phyloP scores from a whole-genome alignment of 2,888 invertebrate species.

The Lumbricus terrestris region DNA sequence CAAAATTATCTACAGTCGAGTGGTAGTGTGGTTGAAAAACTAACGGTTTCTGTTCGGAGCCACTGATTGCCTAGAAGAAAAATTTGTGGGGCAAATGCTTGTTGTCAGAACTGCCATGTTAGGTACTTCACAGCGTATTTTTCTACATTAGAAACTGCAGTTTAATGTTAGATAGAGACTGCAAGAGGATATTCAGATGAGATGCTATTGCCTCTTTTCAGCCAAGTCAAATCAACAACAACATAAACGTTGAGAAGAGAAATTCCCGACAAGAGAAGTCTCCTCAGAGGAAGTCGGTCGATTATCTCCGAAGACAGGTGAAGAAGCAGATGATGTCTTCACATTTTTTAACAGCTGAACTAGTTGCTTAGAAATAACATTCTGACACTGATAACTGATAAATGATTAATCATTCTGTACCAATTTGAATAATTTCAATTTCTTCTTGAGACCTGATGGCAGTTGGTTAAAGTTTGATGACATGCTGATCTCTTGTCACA shows the following conservation, averaged over 20 bases:
- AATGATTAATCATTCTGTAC: not conserved
- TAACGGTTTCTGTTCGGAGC: not conserved
- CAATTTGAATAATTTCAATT: not conserved
- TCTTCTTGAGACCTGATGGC: not conserved
- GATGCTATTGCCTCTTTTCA: not conserved
- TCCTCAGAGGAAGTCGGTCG: not conserved
- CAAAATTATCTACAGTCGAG: not conserved
- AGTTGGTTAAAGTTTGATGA: not conserved
- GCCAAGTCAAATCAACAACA: slow-evolving; percentile 11
- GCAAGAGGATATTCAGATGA: not conserved
- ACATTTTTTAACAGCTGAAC: not conserved
- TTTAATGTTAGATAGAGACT: not conserved
- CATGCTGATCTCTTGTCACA: not conserved
- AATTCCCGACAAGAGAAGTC: not conserved
- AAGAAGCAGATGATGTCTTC: not conserved
- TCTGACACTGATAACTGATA: not conserved
- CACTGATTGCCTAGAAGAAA: not conserved
- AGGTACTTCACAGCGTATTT: not conserved
- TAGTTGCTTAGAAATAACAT: not conserved
- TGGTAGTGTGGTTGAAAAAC: not conserved
- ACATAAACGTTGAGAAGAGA: not conserved
- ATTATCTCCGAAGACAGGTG: not conserved
- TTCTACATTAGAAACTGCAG: not conserved
- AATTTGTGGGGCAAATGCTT: not conserved
- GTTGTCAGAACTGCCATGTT: not conserved